Conservation (phyloP, 2,113 vertebrate species). For the Haplotaxodon microlepis region DNA sequence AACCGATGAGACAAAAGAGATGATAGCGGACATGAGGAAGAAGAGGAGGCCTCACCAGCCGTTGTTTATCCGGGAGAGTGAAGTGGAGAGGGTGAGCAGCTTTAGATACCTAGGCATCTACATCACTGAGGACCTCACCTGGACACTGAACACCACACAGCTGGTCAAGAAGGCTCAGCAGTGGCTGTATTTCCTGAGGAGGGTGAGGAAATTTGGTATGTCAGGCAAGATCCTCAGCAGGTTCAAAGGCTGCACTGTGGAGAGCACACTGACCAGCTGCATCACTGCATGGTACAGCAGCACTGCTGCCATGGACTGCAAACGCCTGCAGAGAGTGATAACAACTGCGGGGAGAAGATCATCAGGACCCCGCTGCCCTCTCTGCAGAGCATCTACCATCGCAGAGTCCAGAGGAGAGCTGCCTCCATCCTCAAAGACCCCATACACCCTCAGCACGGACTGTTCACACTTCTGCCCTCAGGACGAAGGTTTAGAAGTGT, state of each 20-base stretch:
- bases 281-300: not conserved
- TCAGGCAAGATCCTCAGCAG: not conserved
- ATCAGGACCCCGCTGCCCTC: not conserved
- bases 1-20: not conserved
- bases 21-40: not conserved
- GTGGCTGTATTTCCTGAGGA: not conserved
- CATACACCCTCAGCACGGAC: fast-evolving
- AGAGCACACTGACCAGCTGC: not conserved
- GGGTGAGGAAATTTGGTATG: fast-evolving
- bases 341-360: not conserved
- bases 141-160: not conserved
- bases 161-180: not conserved
- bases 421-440: not conserved
- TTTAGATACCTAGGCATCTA: not conserved
- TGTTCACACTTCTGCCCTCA: not conserved
- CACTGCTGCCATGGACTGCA: not conserved
- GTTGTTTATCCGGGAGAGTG: fast-evolving
- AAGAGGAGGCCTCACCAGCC: not conserved
- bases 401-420: not conserved
- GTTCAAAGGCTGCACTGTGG: fast-evolving
- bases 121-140: not conserved
- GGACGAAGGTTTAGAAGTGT: not conserved
- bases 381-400: not conserved
- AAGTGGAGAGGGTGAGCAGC: not conserved
- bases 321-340: not conserved